These are phyloP conservation scores for Drosophila tanythrix DNA, from an alignment of 2,888 invertebrate species.

Conservation along the genomic window DNA sequence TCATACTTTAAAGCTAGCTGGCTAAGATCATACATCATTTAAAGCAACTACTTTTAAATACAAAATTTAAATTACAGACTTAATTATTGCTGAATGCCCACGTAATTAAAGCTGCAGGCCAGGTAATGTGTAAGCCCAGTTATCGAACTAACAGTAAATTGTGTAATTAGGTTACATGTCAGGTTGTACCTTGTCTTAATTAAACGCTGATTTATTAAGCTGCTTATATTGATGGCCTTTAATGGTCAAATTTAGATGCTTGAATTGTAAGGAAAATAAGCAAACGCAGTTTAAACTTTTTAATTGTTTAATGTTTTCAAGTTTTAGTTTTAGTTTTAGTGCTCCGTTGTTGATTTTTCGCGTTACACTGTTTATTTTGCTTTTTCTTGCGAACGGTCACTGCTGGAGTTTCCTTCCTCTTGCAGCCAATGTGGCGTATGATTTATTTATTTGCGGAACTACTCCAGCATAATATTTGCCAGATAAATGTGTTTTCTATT, in stretches of 20 bases:
- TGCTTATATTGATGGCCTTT: slow-evolving; percentile 30
- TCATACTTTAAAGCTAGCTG: not conserved
- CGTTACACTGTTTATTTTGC: slow-evolving; percentile 27
- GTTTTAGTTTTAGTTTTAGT: slow-evolving; percentile 50
- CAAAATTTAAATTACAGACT: not conserved
- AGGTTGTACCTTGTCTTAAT: slow-evolving; percentile 19
- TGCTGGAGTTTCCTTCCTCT: slow-evolving; percentile 11
- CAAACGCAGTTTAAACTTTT: slow-evolving; percentile 59
- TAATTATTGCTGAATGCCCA: not conserved
- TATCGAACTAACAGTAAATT: not conserved
- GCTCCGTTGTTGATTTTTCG: slow-evolving; percentile 25
- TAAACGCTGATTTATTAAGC: slow-evolving; percentile 25
- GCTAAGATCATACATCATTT: not conserved
- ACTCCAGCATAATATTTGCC: not conserved
- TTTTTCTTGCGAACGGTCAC: slow-evolving; percentile 2
- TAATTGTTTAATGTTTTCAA: slow-evolving; percentile 74
- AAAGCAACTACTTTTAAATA: not conserved
- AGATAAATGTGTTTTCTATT: not conserved
- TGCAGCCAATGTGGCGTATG: slow-evolving; percentile 7
- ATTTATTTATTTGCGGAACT: slow-evolving; percentile 1
- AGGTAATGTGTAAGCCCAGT: not conserved
- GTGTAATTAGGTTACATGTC: not conserved
- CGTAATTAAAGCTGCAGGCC: not conserved
- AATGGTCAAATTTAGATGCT: slow-evolving; percentile 3
- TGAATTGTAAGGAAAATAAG: slow-evolving; percentile 33